Conservation (phyloP, 1,140 invertebrate species). For the Epicauta chinensis region DNA sequence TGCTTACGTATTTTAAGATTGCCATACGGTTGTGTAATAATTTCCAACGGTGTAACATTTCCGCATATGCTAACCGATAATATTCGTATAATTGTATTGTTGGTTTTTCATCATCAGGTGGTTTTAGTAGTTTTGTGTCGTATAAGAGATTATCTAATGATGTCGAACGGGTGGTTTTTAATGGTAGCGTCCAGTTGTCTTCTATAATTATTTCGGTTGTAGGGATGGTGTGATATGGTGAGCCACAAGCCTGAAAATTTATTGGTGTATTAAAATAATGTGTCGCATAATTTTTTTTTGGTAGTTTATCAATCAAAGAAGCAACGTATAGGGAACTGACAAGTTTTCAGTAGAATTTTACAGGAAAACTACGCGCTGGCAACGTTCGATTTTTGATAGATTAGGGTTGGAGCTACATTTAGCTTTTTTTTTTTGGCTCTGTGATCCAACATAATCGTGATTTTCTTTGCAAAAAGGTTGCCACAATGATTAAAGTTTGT, state of each 20-base stretch:
- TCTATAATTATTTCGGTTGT: constrained; percentile 68
- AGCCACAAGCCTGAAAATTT: constrained; percentile 56
- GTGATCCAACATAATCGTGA: too few relatives aligned
- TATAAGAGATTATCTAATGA: constrained; percentile 66
- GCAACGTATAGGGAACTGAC: too few relatives aligned
- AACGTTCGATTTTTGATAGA: too few relatives aligned
- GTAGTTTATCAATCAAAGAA: too few relatives aligned
- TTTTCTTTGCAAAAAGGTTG: too few relatives aligned
- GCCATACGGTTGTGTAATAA: constrained; percentile 75
- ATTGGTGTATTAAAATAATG: too few relatives aligned
- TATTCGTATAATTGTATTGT: constrained; percentile 65
- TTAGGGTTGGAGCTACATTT: too few relatives aligned
- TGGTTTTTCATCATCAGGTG: constrained; percentile 18
- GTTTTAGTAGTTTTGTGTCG: constrained; percentile 13
- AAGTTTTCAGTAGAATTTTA: too few relatives aligned
- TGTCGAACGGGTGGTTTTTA: constrained; percentile 58
- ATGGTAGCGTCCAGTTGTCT: constrained; percentile 66
- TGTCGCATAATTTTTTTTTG: too few relatives aligned
- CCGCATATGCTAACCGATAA: constrained; percentile 82
- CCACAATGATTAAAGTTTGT: too few relatives aligned
- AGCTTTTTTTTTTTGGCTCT: too few relatives aligned
- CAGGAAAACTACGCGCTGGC: too few relatives aligned
- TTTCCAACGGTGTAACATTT: constrained; percentile 76
- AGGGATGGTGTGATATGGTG: constrained; percentile 88
- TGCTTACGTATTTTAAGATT: constrained; percentile 71